A percentile compares a stretch with the other conserved stretches of the same genome.
Evolutionary conservation across 2,113 vertebrate genomes (phyloP).

Genomic region (Laticauda colubrina): DNA sequence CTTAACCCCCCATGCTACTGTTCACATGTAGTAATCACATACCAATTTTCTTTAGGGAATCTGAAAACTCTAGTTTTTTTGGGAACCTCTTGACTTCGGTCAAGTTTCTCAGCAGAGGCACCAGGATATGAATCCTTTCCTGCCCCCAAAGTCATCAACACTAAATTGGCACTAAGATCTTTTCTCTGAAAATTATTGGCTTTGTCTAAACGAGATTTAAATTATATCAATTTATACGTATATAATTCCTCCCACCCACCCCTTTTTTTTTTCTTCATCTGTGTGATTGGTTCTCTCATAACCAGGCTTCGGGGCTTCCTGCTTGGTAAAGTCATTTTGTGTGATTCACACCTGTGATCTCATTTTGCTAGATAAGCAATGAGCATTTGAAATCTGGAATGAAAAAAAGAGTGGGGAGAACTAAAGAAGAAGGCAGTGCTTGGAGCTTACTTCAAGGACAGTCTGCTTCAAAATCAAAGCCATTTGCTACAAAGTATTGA

Average conservation of each 20-base stretch:
- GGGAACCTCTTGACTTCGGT: no score
- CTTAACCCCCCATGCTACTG: no score
- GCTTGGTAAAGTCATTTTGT: neutral
- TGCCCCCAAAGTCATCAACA: neutral
- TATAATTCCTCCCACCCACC: neutral
- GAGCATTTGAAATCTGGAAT: slow-evolving; percentile 45
- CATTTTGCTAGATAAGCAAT: slow-evolving; percentile 46
- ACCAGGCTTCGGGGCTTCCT: neutral
- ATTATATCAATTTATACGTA: neutral
- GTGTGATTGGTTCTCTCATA: neutral
- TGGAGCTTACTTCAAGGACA: slow-evolving; percentile 69
- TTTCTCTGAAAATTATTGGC: neutral
- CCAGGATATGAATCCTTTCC: neutral
- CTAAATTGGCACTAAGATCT: neutral
- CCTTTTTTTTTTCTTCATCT: neutral
- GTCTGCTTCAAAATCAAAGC: slow-evolving; percentile 61
- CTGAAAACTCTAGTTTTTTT: neutral
- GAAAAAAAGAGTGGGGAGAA: neutral
- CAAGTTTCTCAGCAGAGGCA: no score
- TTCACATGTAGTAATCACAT: neutral
- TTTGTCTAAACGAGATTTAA: neutral
- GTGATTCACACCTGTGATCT: neutral
- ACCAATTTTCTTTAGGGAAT: neutral
- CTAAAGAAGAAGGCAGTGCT: slow-evolving; percentile 42
- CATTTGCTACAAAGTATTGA: slow-evolving; percentile 41